These are phyloP conservation scores for Pachliopta kotzebuea DNA, from an alignment of 2,888 invertebrate species.

Conservation along the genomic window DNA sequence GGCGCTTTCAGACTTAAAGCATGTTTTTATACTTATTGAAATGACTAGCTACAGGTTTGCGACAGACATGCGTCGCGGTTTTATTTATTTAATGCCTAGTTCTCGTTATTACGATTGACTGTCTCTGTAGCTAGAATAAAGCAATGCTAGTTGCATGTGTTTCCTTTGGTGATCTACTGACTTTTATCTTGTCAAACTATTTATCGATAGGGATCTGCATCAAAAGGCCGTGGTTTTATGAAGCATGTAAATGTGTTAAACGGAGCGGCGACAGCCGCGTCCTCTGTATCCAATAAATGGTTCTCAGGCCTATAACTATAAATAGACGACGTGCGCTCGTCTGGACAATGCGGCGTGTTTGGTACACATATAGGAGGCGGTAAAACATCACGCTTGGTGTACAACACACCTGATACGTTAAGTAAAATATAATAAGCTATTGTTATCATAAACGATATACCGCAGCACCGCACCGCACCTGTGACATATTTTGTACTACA, in stretches of 20 bases:
- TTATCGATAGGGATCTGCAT: slow-evolving; percentile 5
- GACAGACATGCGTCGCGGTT: no score
- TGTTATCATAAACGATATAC: neutral
- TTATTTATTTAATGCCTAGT: no score
- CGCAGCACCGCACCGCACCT: no score
- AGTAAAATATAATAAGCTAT: neutral
- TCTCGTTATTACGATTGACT: no score
- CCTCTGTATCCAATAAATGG: slow-evolving; percentile 67
- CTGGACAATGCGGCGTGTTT: slow-evolving; percentile 33
- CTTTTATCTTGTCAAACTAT: neutral
- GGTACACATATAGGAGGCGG: slow-evolving; percentile 2
- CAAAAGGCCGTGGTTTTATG: slow-evolving; percentile 44
- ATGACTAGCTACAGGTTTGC: no score
- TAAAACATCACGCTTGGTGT: slow-evolving; percentile 1
- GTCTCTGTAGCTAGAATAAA: no score
- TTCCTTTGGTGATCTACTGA: neutral
- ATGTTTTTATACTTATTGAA: no score
- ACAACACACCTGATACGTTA: neutral
- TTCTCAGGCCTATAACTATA: slow-evolving; percentile 46
- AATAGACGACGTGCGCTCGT: slow-evolving; percentile 43
- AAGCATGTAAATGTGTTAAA: slow-evolving; percentile 63
- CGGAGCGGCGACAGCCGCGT: slow-evolving; percentile 59
- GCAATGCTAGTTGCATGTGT: no score
- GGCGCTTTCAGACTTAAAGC: no score
- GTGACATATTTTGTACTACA: no score